Evolutionary conservation across 2,888 invertebrate genomes (phyloP), one percentile per base, ranked within the genome.

Genomic region (Hecatera dysodea): DNA sequence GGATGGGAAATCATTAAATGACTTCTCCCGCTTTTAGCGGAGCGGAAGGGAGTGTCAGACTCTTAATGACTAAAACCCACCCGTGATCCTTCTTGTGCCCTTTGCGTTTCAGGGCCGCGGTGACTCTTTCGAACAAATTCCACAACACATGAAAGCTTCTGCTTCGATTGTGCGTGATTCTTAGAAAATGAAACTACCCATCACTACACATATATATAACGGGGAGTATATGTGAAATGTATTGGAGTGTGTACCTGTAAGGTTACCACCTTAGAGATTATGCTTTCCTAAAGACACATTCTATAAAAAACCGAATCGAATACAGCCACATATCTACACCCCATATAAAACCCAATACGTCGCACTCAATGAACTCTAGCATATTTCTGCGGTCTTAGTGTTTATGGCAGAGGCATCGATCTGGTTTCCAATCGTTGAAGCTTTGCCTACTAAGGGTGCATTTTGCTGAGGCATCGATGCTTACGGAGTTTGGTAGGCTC

Each of bases 351-450:
- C 53, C 12, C 5, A 19, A 9, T 46, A 60, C 46, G 46, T 48
- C 61, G 48, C 19, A 60, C 36, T 33, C 22, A n/a, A 48, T 60
- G 33, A 60, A 46, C 33, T 15, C 6, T 36, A 33, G 60, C 46
- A 24, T 24, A 24, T 36, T 22, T 36, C 44, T 66, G 61, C 7
- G 46, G 0, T 36, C 60, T 61, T 66, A 24, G 65, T 66, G 12
- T 24, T 63, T 42, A 36, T 46, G 44, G 36, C 59, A 36, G 22
- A 50, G 50, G 33, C 12, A 50, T 33, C 19, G 50, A 33, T 24
- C 52, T 61, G 24, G 15, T 36, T 53, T 36, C 24, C 15, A 8
- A 36, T 1, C 24, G 11, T 24, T 50, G 50, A 24, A 24, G 50
- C 15, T 50, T 24, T 15, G 24, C 15, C 15, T 22, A 24, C 7